Evolutionary conservation across 2,797 vertebrate genomes (phyloP).

Genomic region (Diceros bicornis): DNA sequence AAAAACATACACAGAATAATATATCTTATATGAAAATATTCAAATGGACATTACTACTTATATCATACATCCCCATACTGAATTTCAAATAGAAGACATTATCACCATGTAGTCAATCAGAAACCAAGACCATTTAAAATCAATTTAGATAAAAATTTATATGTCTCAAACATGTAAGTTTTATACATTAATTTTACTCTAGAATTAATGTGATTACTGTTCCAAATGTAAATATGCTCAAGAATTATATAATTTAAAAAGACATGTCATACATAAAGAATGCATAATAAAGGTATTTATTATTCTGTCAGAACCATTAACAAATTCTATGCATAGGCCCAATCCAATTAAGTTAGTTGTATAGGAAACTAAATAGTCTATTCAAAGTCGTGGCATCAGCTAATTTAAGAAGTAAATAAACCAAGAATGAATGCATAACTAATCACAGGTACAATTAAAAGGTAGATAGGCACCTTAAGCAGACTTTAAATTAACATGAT

Average conservation of each 20-base stretch:
- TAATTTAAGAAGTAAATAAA: conserved; percentile 69
- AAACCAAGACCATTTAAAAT: conserved; percentile 72
- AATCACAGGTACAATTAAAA: conserved; percentile 67
- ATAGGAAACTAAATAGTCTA: conserved; percentile 64
- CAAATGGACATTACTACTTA: conserved; percentile 45
- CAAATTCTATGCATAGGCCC: conserved; percentile 54
- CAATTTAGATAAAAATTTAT: conserved; percentile 61
- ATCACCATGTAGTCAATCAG: conserved; percentile 33
- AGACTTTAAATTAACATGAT: conserved; percentile 61
- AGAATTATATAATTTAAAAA: conserved; percentile 69
- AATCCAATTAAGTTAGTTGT: conserved; percentile 48
- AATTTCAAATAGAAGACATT: conserved; percentile 71
- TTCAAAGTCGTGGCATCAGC: conserved; percentile 62
- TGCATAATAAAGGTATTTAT: conserved; percentile 49
- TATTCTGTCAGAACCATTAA: conserved; percentile 56
- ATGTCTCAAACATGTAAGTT: conserved; percentile 42
- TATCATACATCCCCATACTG: conserved; percentile 19
- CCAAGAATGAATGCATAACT: conserved; percentile 58
- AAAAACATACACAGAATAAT: conserved; percentile 85
- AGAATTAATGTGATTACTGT: conserved; percentile 60
- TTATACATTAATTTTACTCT: conserved; percentile 67
- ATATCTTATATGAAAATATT: conserved; percentile 77
- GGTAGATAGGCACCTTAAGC: not conserved
- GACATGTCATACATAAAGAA: conserved; percentile 55
- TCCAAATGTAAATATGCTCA: conserved; percentile 64